These are phyloP conservation scores for Drosophila erecta DNA, from an alignment of 1,140 invertebrate species.

Conservation along the genomic window DNA sequence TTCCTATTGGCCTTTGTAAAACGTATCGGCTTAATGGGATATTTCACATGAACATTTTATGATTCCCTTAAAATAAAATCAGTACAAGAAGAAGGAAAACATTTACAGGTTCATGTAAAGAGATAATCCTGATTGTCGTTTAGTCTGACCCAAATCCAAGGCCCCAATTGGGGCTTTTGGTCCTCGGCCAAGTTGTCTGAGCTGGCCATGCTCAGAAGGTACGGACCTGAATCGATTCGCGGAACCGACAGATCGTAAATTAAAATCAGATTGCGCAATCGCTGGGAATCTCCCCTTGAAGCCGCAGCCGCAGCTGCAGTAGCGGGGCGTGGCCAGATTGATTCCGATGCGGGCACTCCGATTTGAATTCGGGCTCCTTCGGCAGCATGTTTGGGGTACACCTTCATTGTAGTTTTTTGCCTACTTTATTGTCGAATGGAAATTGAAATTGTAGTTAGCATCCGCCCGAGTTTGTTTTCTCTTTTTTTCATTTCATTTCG, in stretches of 20 bases:
- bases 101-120: neutral
- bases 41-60: too few relatives aligned
- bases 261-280: slow-evolving; percentile 81
- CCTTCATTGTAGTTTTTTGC: slow-evolving; percentile 59
- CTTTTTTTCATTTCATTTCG: too few relatives aligned
- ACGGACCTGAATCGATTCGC: slow-evolving; percentile 40
- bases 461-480: slow-evolving; percentile 55
- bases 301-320: slow-evolving; percentile 11
- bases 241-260: slow-evolving; percentile 66
- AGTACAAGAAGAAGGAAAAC: neutral
- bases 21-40: too few relatives aligned
- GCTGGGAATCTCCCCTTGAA: slow-evolving; percentile 69
- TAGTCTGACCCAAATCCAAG: slow-evolving; percentile 21
- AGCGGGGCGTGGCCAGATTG: slow-evolving; percentile 45
- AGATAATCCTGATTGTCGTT: slow-evolving; percentile 15
- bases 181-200: neutral
- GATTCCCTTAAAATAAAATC: neutral
- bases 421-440: slow-evolving; percentile 82
- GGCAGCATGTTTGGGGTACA: slow-evolving; percentile 76
- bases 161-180: neutral
- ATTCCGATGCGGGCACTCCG: slow-evolving; percentile 22
- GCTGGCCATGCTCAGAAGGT: neutral
- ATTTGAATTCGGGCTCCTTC: slow-evolving; percentile 36
- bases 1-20: too few relatives aligned
- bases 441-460: slow-evolving; percentile 83